These are phyloP conservation scores for Drosophila fungiperda DNA, from an alignment of 2,888 invertebrate genomes.

Conservation along the genomic window DNA sequence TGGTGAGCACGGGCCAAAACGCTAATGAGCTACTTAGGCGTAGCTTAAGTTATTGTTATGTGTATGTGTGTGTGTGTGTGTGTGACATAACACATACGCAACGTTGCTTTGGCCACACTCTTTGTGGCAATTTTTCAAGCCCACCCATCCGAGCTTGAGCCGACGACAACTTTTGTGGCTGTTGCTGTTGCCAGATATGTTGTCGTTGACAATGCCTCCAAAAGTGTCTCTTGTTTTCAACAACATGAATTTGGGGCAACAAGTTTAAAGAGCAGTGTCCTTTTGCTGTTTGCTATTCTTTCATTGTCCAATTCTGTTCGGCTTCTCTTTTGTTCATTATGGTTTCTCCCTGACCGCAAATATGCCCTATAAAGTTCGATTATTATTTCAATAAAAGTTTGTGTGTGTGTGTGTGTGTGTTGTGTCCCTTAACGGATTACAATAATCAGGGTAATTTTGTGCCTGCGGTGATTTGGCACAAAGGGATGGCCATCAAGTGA, in stretches of 20 bases:
- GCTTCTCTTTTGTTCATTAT: slow-evolving; percentile 31
- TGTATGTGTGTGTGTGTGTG: slow-evolving; percentile 12
- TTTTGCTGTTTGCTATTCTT: background rate
- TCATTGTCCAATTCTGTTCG: slow-evolving; percentile 13
- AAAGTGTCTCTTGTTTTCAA: slow-evolving; percentile 3
- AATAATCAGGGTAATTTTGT: slow-evolving; percentile 68
- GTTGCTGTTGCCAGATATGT: slow-evolving; percentile 27
- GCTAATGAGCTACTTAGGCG: slow-evolving; percentile 78
- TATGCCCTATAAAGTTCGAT: slow-evolving; percentile 71
- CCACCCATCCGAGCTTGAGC: slow-evolving; percentile 12
- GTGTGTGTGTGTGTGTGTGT: slow-evolving; percentile 55
- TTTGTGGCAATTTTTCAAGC: slow-evolving; percentile 11
- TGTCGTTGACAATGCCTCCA: slow-evolving; percentile 6
- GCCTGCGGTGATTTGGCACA: slow-evolving; percentile 25
- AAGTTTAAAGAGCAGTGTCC: slow-evolving; percentile 10
- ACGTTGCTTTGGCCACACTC: slow-evolving; percentile 38
- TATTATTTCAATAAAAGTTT: slow-evolving; percentile 76
- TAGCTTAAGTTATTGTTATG: slow-evolving; percentile 74
- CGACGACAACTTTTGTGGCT: slow-evolving; percentile 33
- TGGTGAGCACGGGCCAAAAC: slow-evolving; percentile 40
- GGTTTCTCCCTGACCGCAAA: slow-evolving; percentile 29
- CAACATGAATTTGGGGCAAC: background rate
- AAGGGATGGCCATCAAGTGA: slow-evolving; percentile 27
- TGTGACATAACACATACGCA: slow-evolving; percentile 69
- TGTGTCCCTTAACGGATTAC: slow-evolving; percentile 68